These are phyloP conservation scores for Ischnus inquisitorius DNA, from an alignment of 2,888 invertebrate genomes.

Conservation along the genomic window DNA sequence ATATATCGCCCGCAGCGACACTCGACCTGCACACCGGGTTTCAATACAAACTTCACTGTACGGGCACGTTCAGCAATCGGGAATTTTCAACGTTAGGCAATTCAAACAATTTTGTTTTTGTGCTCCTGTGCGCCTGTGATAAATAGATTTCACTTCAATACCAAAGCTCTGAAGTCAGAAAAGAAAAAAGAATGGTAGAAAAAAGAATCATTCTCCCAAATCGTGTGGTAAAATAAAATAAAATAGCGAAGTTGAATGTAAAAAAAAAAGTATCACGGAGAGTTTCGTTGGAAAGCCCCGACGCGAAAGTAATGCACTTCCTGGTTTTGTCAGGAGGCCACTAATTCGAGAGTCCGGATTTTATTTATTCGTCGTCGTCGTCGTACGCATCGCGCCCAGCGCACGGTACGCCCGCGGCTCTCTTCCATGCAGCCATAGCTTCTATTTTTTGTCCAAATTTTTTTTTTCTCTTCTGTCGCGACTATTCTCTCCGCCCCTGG, in stretches of 20 bases:
- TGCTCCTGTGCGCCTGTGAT: background rate
- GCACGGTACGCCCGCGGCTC: conserved; percentile 20
- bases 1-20: background rate
- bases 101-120: conserved; percentile 1
- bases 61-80: background rate
- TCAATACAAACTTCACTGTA: background rate
- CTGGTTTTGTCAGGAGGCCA: conserved; percentile 78
- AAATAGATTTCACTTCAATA: background rate
- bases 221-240: conserved; percentile 1
- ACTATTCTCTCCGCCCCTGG: conserved; percentile 40
- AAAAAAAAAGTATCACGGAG: conserved; percentile 35
- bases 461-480: conserved; percentile 29
- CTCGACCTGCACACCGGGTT: background rate
- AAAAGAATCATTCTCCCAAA: conserved; percentile 23
- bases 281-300: conserved; percentile 44
- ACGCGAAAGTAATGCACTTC: conserved; percentile 76
- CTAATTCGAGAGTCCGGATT: conserved; percentile 76
- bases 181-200: conserved; percentile 24
- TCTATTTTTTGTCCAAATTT: conserved; percentile 30
- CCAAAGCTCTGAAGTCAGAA: background rate
- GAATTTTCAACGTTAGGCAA: background rate
- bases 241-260: conserved; percentile 20
- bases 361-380: conserved; percentile 74
- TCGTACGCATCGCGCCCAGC: conserved; percentile 39
- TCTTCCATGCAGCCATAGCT: conserved; percentile 27